Percentiles rank a stretch among this genome's conserved stretches.
phyloP scores from a whole-genome alignment of 2,113 vertebrate genomes.

The Axis porcinus region DNA sequence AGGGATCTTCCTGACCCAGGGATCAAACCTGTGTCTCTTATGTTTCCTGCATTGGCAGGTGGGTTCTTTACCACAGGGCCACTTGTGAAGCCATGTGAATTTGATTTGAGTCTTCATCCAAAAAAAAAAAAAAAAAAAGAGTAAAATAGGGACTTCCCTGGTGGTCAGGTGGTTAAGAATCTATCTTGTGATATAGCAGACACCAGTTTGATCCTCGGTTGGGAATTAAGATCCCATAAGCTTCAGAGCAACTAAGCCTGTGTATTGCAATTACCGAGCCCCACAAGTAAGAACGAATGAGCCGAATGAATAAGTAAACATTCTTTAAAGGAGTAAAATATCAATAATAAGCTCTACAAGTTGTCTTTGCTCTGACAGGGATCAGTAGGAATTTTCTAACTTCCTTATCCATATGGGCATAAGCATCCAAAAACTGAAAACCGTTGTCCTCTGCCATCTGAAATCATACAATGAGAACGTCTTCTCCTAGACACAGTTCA shows the following conservation, averaged over 20 bases:
- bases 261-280: neutral
- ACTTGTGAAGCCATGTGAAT: neutral
- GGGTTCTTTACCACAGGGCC: neutral
- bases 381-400: neutral
- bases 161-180: neutral
- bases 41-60: neutral
- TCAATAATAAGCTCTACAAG: neutral
- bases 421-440: neutral
- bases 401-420: no score
- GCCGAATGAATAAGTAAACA: neutral
- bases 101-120: neutral
- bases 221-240: neutral
- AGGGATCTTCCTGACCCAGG: neutral
- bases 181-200: neutral
- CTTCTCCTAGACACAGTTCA: neutral
- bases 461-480: neutral
- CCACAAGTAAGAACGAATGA: neutral
- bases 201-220: neutral
- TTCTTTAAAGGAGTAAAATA: neutral
- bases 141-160: neutral
- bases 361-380: neutral
- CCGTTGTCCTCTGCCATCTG: neutral
- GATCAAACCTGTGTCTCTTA: neutral
- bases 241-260: neutral
- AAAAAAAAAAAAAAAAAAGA: neutral